Evolutionary conservation across 2,113 vertebrate species (phyloP), one percentile per base, ranked within the genome.

Genomic region (Elachura formosa): DNA sequence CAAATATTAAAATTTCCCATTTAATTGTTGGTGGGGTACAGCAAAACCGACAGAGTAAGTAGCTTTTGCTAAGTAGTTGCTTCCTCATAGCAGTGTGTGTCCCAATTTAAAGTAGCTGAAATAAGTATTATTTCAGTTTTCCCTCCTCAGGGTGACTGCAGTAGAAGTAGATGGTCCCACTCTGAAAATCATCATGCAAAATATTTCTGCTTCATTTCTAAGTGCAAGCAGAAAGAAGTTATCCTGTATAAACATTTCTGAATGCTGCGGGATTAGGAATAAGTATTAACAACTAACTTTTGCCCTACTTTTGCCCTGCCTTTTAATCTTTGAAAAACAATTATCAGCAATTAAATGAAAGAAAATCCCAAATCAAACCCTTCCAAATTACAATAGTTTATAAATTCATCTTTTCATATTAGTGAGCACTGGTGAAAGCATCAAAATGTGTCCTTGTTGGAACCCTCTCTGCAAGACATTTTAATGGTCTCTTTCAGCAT

Each of bases 401-500:
- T 78, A 62, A 95, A 95, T 94, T 76, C 62, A 55, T 92, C 67
- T 97, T 96, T 92, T 64, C 34, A 77, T 43, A 91, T 86, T 92
- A 94, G 76, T 59, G 79, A 96, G 85, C 69, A 83, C 96, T 96
- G 93, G 86, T 76, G 90, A 97, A 97, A 94, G 88, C 10, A 19
- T 92, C 74, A 96, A 95, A 97, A 94, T 51, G 33, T 89, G 93
- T 95, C 97, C 97, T 97, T 97, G 95, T 87, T 90, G 94, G 94
- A 97, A 96, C 92, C 87, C 97, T 97, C 88, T 91, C 96, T 95
- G 95, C 79, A 95, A 98, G 97, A 96, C 90, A 97, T 98, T 98
- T 98, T 98, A 98, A 98, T 98, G 97, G 97, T 97, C 95, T 98
- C 95, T 97, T 97, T 98, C 97, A 96, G 97, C 87, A 96, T 97